phyloP scores from a whole-genome alignment of 2,888 invertebrate genomes.

The Pyrochroa serraticornis region DNA sequence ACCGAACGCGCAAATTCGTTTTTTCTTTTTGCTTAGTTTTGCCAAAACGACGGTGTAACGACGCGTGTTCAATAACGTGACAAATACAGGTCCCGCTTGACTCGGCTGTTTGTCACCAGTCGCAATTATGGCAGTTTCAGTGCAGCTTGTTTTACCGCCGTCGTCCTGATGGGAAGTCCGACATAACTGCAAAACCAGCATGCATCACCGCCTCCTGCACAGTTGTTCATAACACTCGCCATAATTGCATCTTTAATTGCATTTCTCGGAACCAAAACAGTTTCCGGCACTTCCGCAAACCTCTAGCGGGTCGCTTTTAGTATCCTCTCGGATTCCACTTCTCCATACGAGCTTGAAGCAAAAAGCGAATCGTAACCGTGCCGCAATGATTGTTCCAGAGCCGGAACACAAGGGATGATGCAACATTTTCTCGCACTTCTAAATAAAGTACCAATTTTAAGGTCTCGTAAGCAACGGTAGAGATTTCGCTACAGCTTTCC shows the following conservation, averaged over 20 bases:
- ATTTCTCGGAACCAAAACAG: constrained; percentile 42
- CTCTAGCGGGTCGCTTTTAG: not conserved
- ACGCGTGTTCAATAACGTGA: constrained; percentile 7
- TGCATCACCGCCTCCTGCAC: constrained; percentile 32
- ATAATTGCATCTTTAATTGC: constrained; percentile 48
- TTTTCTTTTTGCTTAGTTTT: not conserved
- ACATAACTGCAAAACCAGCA: constrained; percentile 28
- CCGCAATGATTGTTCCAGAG: too few species aligned
- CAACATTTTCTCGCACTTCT: too few species aligned
- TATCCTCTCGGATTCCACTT: too few species aligned
- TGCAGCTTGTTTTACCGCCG: constrained; percentile 32
- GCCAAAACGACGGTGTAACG: not conserved
- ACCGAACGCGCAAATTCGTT: not conserved
- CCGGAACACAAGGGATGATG: too few species aligned
- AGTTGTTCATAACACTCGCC: constrained; percentile 42
- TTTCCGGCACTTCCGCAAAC: constrained; percentile 19
- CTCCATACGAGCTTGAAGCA: too few species aligned
- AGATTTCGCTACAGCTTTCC: too few species aligned
- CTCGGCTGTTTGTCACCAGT: constrained; percentile 31
- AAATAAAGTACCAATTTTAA: too few species aligned
- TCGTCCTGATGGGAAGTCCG: constrained; percentile 25
- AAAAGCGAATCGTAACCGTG: too few species aligned
- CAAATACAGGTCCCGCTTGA: constrained; percentile 12
- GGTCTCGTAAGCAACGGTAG: too few species aligned
- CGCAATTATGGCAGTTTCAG: constrained; percentile 33